These are phyloP conservation scores for Thinocorus orbignyianus DNA, from an alignment of 2,113 vertebrate species.

Conservation along the genomic window DNA sequence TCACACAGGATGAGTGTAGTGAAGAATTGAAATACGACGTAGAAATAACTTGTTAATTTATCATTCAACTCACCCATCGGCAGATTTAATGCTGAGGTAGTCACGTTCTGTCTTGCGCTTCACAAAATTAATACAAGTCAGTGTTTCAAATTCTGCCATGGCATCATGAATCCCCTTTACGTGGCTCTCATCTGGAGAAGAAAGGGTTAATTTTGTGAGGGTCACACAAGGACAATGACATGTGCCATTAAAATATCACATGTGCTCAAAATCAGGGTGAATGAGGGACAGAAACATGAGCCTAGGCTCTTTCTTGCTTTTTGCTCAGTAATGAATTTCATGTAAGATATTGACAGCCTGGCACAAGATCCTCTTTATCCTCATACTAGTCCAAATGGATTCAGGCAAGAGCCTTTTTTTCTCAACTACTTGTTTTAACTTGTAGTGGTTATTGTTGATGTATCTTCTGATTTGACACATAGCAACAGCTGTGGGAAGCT, in stretches of 20 bases:
- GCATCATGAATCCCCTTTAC: conserved; percentile 34
- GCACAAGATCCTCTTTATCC: neutral
- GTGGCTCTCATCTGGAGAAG: conserved; percentile 2
- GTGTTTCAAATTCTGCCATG: conserved; percentile 62
- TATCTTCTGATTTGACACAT: neutral
- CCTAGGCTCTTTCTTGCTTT: neutral
- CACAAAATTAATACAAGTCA: conserved; percentile 66
- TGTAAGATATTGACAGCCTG: neutral
- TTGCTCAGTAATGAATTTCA: neutral
- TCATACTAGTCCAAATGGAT: neutral
- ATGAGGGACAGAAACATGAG: neutral
- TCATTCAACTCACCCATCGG: conserved; percentile 40
- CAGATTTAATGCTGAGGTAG: conserved; percentile 50
- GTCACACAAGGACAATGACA: neutral
- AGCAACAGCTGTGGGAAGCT: neutral
- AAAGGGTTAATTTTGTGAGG: neutral
- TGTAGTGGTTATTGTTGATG: neutral
- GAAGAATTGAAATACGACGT: neutral
- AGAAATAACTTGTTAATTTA: neutral
- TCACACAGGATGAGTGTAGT: neutral
- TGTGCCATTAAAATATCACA: neutral
- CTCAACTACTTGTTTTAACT: neutral
- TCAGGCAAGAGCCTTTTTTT: neutral
- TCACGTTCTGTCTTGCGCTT: conserved; percentile 33
- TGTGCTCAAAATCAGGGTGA: neutral